Conservation (phyloP, 2,797 vertebrate genomes). For the Tokudaia tokunoshimensis region DNA sequence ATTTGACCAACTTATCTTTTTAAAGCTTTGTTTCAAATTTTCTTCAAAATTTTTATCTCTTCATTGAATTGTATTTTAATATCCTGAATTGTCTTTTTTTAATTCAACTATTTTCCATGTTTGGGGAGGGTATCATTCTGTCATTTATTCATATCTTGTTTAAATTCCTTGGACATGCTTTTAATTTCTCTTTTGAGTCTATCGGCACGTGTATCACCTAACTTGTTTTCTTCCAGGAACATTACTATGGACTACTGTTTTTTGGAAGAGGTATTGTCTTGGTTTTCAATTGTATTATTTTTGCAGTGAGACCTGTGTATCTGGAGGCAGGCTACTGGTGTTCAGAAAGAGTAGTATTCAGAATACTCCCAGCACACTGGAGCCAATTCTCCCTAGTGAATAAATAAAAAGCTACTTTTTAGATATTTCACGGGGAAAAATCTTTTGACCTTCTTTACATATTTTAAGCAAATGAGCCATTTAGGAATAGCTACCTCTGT, state of each 20-base stretch:
- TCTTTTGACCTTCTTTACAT: neutral
- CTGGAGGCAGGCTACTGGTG: neutral
- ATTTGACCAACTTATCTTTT: neutral
- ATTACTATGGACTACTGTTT: neutral
- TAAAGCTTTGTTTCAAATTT: neutral
- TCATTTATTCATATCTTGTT: neutral
- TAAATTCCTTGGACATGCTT: neutral
- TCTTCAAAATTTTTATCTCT: neutral
- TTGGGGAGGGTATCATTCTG: neutral
- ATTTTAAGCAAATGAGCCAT: constrained; percentile 54
- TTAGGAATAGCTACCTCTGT: constrained; percentile 37
- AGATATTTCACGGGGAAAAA: neutral
- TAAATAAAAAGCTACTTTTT: neutral
- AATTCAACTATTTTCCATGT: neutral
- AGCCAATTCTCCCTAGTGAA: neutral
- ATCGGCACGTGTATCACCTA: neutral
- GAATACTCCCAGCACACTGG: neutral
- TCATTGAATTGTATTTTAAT: neutral
- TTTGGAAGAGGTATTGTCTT: neutral
- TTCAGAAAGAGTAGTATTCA: neutral
- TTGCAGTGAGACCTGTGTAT: neutral
- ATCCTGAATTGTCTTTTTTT: neutral
- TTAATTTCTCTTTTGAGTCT: neutral
- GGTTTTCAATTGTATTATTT: neutral
- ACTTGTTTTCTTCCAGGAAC: neutral